Evolutionary conservation across 1,140 invertebrate genomes (phyloP).

Genomic region (Grapholita molesta): DNA sequence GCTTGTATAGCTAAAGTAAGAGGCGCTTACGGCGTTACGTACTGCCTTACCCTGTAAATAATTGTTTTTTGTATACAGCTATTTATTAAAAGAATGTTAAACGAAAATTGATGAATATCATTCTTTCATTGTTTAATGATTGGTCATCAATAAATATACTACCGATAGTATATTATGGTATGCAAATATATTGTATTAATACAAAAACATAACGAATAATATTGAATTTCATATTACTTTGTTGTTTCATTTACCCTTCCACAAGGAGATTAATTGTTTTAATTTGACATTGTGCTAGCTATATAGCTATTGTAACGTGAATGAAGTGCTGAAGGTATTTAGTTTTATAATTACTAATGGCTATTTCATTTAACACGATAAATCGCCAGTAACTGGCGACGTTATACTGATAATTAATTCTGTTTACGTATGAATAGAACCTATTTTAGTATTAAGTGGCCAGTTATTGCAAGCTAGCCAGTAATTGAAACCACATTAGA

Average conservation of each 20-base stretch:
- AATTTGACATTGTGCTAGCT: no score
- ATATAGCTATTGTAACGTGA: no score
- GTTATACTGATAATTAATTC: no score
- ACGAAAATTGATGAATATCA: slow-evolving; percentile 73
- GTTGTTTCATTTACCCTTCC: slow-evolving; percentile 57
- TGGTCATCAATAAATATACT: slow-evolving; percentile 74
- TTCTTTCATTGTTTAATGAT: slow-evolving; percentile 76
- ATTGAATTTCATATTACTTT: slow-evolving; percentile 75
- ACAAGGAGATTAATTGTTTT: no score
- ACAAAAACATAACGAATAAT: slow-evolving; percentile 77
- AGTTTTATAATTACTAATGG: no score
- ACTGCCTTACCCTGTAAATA: slow-evolving; percentile 77
- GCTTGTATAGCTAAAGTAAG: slow-evolving; percentile 76
- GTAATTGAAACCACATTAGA: no score
- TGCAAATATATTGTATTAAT: slow-evolving; percentile 77
- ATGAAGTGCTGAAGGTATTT: no score
- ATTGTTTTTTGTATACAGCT: slow-evolving; percentile 78
- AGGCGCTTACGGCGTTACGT: slow-evolving; percentile 72
- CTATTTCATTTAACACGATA: no score
- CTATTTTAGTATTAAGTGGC: no score
- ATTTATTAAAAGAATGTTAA: slow-evolving; percentile 78
- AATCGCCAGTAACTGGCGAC: no score
- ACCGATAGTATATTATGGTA: slow-evolving; percentile 70
- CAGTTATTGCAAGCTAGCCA: no score
- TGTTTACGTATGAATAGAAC: no score